Evolutionary conservation across 2,888 invertebrate species (phyloP).

Genomic region (Dynastes tityus): DNA sequence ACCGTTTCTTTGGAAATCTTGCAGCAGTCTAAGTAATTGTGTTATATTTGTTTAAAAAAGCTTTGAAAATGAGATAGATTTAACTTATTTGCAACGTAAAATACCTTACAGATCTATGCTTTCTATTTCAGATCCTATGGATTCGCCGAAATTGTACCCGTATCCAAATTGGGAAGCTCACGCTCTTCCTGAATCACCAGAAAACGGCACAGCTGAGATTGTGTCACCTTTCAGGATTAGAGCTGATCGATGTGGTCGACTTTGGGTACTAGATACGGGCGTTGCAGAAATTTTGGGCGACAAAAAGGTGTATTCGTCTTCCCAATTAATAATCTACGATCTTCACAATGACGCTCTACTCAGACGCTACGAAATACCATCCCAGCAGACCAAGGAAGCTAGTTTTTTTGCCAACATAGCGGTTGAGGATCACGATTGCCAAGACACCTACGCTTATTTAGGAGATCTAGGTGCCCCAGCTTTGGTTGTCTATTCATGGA

Average conservation of each 20-base stretch:
- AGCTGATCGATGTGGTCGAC: constrained; percentile 83
- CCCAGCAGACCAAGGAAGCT: constrained; percentile 77
- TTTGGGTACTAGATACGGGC: constrained; percentile 87
- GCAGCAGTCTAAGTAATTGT: too few species aligned
- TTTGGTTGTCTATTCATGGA: constrained; percentile 84
- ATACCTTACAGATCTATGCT: background rate
- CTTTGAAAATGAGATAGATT: too few species aligned
- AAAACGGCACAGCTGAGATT: constrained; percentile 75
- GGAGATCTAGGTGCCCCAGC: constrained; percentile 81
- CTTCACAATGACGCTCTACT: constrained; percentile 80
- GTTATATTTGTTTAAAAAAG: too few species aligned
- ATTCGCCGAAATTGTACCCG: constrained; percentile 81
- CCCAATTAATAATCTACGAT: constrained; percentile 82
- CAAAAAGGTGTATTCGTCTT: constrained; percentile 72
- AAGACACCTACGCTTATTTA: constrained; percentile 81
- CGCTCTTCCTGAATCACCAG: constrained; percentile 71
- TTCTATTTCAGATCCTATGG: constrained; percentile 74
- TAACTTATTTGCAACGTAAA: too few species aligned
- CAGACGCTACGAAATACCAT: constrained; percentile 78
- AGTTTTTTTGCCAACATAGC: constrained; percentile 85
- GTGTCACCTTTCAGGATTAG: constrained; percentile 83
- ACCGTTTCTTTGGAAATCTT: too few species aligned
- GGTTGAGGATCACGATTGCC: constrained; percentile 83
- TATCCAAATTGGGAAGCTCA: constrained; percentile 88
- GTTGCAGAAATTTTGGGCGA: constrained; percentile 75